phyloP scores from a whole-genome alignment of 2,888 invertebrate species.

The Polylopha cassiicola region DNA sequence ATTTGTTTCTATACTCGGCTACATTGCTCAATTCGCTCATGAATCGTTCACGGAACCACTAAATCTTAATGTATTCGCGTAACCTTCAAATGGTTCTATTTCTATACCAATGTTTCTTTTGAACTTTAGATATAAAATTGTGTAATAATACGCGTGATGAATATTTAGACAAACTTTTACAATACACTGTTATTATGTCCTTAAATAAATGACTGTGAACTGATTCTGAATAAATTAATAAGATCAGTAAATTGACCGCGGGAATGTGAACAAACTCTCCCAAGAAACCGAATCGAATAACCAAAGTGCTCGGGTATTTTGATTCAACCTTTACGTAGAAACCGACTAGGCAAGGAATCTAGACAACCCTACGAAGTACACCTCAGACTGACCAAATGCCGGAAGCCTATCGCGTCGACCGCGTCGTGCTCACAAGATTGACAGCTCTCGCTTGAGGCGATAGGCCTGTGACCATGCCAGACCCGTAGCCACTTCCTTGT shows the following conservation, averaged over 20 bases:
- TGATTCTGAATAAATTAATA: too few species aligned
- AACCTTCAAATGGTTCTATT: too few species aligned
- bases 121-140: too few species aligned
- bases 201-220: too few species aligned
- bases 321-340: background rate
- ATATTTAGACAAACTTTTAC: too few species aligned
- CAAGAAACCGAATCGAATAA: too few species aligned
- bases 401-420: slow-evolving; percentile 42
- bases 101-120: too few species aligned
- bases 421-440: slow-evolving; percentile 42
- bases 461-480: slow-evolving; percentile 21
- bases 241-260: too few species aligned
- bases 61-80: background rate
- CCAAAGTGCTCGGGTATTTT: too few species aligned
- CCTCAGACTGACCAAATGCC: slow-evolving; percentile 38
- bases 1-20: slow-evolving; percentile 44
- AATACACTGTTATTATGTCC: too few species aligned
- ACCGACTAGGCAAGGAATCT: background rate
- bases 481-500: slow-evolving; percentile 37
- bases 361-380: slow-evolving; percentile 6
- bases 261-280: too few species aligned
- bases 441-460: slow-evolving; percentile 41
- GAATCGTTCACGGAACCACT: slow-evolving; percentile 21
- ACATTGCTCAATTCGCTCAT: slow-evolving; percentile 31
- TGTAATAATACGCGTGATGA: too few species aligned